Base-by-base conservation (phyloP, 2,797 vertebrate species). In the Gallirallus australis region DNA sequence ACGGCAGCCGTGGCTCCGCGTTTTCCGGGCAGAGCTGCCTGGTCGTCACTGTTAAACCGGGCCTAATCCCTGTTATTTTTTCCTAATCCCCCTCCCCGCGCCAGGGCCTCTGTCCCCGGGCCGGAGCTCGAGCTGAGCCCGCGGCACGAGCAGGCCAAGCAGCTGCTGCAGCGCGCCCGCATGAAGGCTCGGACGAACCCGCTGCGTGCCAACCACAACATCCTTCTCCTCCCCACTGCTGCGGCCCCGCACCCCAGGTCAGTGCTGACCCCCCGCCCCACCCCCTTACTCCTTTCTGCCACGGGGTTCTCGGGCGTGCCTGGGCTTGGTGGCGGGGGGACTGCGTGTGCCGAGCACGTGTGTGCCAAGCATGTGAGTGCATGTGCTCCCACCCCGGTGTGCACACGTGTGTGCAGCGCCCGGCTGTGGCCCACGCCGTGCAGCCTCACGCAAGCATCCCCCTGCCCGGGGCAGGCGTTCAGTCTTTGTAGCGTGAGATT, bases 141-240 rank as follows among this genome's bases (percentile, higher is more conserved):
- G 25, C 98, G 98, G 95, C 99, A 99, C 28, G 98, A 99, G 96
- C 98, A 99, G 95, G 99, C 98, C 96, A 99, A 99, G 97, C 98
- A 98, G 92, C 98, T 98, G 96, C 97, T 98, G 89, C 98, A 98
- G 96, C 84, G 96, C 69, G 98, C 98, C 94, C 98, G 97, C 90
- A 98, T 99, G 99, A 99, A 99, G 98, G 98, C 99, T 95, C 98
- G 98, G 70, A 98, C 98, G 30, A 98, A 98, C 93, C 99, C 99
- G 5, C 96, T 99, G 94, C 98, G 98, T 76, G 99, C 98, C 93
- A 99, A 98, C 98, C 99, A 99, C 96, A 98, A 98, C 97, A 98
- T 99, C 95, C 96, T 98, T 60, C 97, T 98, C 68, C 98, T 99
- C 66, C 96, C 98, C 98, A 56, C 92, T 12, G 61, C 94, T 54